phyloP scores from a whole-genome alignment of 2,888 invertebrate genomes.

The Heteromyza rotundicornis region DNA sequence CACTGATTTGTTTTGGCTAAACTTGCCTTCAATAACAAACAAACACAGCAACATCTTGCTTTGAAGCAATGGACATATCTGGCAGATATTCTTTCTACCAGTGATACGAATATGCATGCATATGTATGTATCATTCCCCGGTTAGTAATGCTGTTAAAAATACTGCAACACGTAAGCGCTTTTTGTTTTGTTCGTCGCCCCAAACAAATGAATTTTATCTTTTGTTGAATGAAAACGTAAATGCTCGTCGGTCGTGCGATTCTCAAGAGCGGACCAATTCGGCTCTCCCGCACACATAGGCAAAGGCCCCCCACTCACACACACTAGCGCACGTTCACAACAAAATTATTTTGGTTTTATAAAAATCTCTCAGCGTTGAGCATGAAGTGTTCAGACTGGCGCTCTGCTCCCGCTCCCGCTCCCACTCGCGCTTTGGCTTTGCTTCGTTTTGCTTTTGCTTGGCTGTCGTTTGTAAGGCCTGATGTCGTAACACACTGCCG shows the following conservation, averaged over 20 bases:
- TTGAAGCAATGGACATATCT: too few species aligned
- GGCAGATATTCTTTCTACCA: background rate
- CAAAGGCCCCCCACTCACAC: too few species aligned
- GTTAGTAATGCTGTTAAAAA: slow-evolving; percentile 53
- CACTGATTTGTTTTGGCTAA: too few species aligned
- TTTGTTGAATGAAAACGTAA: slow-evolving; percentile 22
- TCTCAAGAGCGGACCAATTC: too few species aligned
- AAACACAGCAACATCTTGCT: too few species aligned
- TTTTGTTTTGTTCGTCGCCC: background rate
- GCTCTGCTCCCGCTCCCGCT: background rate
- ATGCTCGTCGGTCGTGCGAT: too few species aligned
- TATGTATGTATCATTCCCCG: slow-evolving; percentile 23
- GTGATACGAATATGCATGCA: background rate
- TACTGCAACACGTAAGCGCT: slow-evolving; percentile 52
- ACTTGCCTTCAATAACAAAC: too few species aligned
- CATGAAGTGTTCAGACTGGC: too few species aligned
- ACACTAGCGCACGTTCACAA: too few species aligned
- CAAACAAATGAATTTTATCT: slow-evolving; percentile 21
- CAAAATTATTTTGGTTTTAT: background rate
- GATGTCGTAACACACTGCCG: slow-evolving; percentile 49
- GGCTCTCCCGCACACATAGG: too few species aligned
- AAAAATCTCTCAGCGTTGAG: background rate
- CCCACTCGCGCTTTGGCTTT: background rate
- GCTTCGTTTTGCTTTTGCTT: background rate
- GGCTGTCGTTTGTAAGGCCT: slow-evolving; percentile 25